Percentiles rank a stretch among this genome's conserved stretches.
These are phyloP conservation scores for Sphaerophoria rueppellii DNA, from an alignment of 2,888 invertebrate species.

Conservation along the genomic window DNA sequence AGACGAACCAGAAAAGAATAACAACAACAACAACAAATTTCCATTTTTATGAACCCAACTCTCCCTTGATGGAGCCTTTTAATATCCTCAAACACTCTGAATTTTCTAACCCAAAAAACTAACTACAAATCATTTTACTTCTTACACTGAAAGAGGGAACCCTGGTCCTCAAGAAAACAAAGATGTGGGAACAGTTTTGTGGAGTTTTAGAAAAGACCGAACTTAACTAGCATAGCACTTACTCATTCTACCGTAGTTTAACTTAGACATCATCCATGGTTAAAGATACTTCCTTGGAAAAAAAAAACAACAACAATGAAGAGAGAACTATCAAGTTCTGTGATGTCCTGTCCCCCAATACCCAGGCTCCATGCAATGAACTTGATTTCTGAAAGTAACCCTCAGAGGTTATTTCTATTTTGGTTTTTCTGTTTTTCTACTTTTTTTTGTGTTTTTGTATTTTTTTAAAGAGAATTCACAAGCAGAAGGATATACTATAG, in stretches of 20 bases:
- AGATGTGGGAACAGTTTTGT: constrained; percentile 50
- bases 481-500: constrained; percentile 66
- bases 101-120: constrained; percentile 43
- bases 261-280: background rate
- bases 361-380: constrained; percentile 53
- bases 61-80: constrained; percentile 17
- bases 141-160: constrained; percentile 15
- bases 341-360: background rate
- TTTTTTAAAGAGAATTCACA: constrained; percentile 36
- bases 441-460: background rate
- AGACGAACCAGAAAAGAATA: background rate
- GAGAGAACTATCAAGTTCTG: constrained; percentile 23
- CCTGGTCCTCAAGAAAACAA: constrained; percentile 20
- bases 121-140: constrained; percentile 65
- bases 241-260: constrained; percentile 1
- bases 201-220: constrained; percentile 43
- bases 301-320: constrained; percentile 25
- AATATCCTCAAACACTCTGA: constrained; percentile 32
- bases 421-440: constrained; percentile 6
- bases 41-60: constrained; percentile 36
- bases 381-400: constrained; percentile 73
- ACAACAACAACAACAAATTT: constrained; percentile 22
- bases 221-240: constrained; percentile 62
- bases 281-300: constrained; percentile 4
- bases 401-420: constrained; percentile 55